Evolutionary conservation across 2,888 invertebrate species (phyloP).

Genomic region (Polydrusus cervinus): DNA sequence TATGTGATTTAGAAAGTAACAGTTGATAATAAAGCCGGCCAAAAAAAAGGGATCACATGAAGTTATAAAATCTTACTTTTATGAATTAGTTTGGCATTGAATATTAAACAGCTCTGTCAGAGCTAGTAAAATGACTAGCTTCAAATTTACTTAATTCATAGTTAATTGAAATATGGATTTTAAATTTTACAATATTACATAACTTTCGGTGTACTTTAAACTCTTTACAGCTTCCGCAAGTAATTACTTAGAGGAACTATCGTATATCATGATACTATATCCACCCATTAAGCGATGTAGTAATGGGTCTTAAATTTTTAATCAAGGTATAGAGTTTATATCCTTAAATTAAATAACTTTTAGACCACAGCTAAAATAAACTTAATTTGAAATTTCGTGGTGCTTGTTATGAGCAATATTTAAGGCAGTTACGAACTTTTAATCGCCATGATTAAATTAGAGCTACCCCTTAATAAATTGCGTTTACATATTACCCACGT

Average conservation of each 20-base stretch:
- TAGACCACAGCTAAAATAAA: neutral
- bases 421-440: neutral
- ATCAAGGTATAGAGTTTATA: neutral
- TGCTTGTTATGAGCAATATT: neutral
- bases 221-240: neutral
- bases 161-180: too few relatives aligned
- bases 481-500: neutral
- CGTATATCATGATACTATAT: conserved; percentile 1
- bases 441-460: conserved; percentile 6
- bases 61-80: too few relatives aligned
- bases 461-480: neutral
- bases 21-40: too few relatives aligned
- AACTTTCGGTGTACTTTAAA: neutral
- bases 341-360: neutral
- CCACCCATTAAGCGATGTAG: neutral
- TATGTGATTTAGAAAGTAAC: too few relatives aligned
- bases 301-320: conserved; percentile 4
- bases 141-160: too few relatives aligned
- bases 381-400: neutral
- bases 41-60: too few relatives aligned
- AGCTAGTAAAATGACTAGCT: too few relatives aligned
- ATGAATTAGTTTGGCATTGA: too few relatives aligned
- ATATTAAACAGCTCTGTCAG: too few relatives aligned
- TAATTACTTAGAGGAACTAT: neutral
- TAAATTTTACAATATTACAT: too few relatives aligned